Evolutionary conservation across 2,113 vertebrate species (phyloP).

Genomic region (Anoplopoma fimbria): DNA sequence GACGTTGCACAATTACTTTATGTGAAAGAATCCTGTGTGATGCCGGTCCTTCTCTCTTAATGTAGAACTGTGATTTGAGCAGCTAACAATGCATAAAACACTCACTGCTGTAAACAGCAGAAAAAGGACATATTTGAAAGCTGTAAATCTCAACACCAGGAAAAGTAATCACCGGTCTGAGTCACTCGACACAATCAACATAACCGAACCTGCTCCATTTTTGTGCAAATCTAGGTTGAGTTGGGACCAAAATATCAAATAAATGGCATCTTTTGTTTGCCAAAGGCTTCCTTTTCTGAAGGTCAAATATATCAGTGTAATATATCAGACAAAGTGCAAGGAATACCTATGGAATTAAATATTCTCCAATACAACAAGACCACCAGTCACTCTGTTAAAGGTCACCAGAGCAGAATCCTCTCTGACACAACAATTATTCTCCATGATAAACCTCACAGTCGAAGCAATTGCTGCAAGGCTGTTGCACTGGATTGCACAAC

Average conservation of each 20-base stretch:
- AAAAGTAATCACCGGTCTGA: neutral
- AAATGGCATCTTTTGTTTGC: neutral
- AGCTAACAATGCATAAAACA: neutral
- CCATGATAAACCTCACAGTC: neutral
- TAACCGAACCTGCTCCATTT: neutral
- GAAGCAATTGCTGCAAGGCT: slow-evolving; percentile 31
- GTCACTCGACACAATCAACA: no score
- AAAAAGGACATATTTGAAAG: no score
- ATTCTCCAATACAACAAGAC: neutral
- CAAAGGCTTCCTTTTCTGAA: neutral
- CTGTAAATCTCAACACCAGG: neutral
- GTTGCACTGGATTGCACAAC: slow-evolving; percentile 45
- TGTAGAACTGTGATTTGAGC: neutral
- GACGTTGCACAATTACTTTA: no score
- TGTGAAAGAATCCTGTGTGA: no score
- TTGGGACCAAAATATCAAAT: neutral
- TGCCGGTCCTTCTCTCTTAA: no score
- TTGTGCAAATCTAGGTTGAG: neutral
- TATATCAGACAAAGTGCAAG: neutral
- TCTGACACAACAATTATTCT: slow-evolving; percentile 13
- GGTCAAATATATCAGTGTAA: neutral
- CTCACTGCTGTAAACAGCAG: neutral
- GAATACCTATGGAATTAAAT: neutral
- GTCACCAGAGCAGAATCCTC: neutral
- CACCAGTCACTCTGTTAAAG: neutral